Percentiles rank a stretch among this genome's conserved stretches.
These are phyloP conservation scores for Chironomus tentans DNA, from an alignment of 2,888 invertebrate genomes.

Conservation along the genomic window DNA sequence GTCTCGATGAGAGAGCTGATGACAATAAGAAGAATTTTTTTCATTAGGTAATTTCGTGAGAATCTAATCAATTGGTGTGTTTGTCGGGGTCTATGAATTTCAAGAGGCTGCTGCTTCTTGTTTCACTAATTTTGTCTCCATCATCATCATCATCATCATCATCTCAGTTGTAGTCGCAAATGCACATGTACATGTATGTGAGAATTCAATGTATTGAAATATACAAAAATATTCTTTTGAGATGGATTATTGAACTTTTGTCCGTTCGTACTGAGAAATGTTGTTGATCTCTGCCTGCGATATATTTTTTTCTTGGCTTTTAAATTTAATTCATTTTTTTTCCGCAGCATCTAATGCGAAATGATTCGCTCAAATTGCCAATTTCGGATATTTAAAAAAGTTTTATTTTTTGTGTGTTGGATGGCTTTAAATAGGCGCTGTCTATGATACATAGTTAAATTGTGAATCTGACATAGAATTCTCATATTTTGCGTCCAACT, in stretches of 20 bases:
- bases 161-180: neutral
- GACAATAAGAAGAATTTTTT: neutral
- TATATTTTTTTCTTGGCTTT: neutral
- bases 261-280: constrained; percentile 2
- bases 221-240: neutral
- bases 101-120: neutral
- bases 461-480: no score
- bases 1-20: neutral
- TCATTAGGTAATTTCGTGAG: neutral
- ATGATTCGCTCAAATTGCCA: constrained; percentile 14
- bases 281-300: constrained; percentile 11
- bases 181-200: constrained; percentile 2
- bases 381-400: neutral
- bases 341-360: neutral
- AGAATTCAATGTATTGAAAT: neutral
- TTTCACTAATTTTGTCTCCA: constrained; percentile 24
- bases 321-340: neutral
- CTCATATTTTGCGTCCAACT: no score
- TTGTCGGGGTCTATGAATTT: neutral
- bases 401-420: neutral
- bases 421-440: neutral
- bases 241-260: constrained; percentile 23
- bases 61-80: constrained; percentile 4
- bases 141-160: neutral
- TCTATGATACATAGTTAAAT: no score